Base-by-base conservation (phyloP, 1,140 invertebrate genomes). In the Heliconius melpomene region DNA sequence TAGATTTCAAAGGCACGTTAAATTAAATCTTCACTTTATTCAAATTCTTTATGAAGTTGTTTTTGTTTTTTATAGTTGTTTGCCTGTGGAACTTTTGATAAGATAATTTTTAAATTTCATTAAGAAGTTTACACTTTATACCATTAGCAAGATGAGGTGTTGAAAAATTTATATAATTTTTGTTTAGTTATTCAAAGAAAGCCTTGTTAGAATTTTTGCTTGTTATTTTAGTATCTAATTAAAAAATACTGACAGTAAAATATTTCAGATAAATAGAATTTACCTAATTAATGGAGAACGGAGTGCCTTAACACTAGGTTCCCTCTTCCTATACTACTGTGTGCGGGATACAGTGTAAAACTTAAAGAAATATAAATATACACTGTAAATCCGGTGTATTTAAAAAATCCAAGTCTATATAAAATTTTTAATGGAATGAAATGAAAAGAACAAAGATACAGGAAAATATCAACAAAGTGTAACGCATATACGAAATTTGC, bases 401-500 rank as follows among this genome's bases (percentile, higher is more conserved):
- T 46, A 13, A 3, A 46, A 46, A 46, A 46, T 46, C 40, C 38
- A 11, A 36, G 32, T 1, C 40, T 5, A 16, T 46, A 46, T 46
- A 46, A 5, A 5, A 16, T 46, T 46, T 5, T 16, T 16, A 46
- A 46, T 46, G 1, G 5, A 5, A 46, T 16, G 40, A 46, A 46
- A 16, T 3, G 16, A 46, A 16, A 3, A 46, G 40, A 46, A 46
- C 40, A 46, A 46, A 46, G 40, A 57, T 57, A 9, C 54, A 23
- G 54, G 54, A 23, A 57, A 57, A 57, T 57, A 23, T 57, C 54
- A 57, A 26, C 60, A 66, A 66, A 66, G 23, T 26, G 54, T 57
- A 57, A 29, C 60, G 9, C 60, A 66, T 66, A 66, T 66, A 66
- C n/a, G 60, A 66, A 26, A 66, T 66, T 66, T 66, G 60, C 60